Evolutionary conservation across 2,113 vertebrate genomes (phyloP), one percentile per base, ranked within the genome.

Genomic region (Grantiella picta): DNA sequence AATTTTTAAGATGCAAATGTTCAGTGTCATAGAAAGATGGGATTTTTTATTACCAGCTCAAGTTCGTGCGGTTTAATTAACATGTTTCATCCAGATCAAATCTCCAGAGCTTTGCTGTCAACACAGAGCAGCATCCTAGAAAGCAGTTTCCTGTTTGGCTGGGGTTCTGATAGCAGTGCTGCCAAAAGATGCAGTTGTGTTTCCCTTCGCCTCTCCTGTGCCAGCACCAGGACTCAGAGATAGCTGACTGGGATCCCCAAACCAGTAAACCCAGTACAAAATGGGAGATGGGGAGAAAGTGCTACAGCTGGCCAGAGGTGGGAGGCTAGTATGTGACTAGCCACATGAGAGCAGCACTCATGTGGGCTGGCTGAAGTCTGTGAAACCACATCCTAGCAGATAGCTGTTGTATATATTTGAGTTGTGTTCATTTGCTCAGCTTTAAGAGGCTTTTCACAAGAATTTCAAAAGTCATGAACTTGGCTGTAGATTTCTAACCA

Each of bases 121-220:
- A 83, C 71, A 65, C 42, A 70, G 52, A 81, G 49, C 64, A 92
- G 35, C 82, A 75, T 92, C 89, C 71, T 86, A 59, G 89, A 96
- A 70, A 75, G 80, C 71, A 78, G 90, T 71, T 92, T 97, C 68
- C 94, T 93, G 42, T 78, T 93, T 92, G 94, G 59, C 90, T 79
- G 44, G 21, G 36, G 8, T 68, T 91, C 61, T 87, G 12, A 68
- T 49, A 23, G 65, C 61, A 82, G 63, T 2, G 0, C 60, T 95
- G 79, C 83, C 86, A 89, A 36, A 91, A 78, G 61, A 89, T 88
- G 52, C 68, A 50, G 44, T 86, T 86, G 35, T 82, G 45, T 88
- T 88, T 88, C 53, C 36, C 23, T 24, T 89, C 79, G 42, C 31
- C 18, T 69, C 25, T 56, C 44, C 50, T 38, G 25, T 77, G 63